Conservation (phyloP, 2,113 vertebrate genomes). For the Geococcyx californianus region DNA sequence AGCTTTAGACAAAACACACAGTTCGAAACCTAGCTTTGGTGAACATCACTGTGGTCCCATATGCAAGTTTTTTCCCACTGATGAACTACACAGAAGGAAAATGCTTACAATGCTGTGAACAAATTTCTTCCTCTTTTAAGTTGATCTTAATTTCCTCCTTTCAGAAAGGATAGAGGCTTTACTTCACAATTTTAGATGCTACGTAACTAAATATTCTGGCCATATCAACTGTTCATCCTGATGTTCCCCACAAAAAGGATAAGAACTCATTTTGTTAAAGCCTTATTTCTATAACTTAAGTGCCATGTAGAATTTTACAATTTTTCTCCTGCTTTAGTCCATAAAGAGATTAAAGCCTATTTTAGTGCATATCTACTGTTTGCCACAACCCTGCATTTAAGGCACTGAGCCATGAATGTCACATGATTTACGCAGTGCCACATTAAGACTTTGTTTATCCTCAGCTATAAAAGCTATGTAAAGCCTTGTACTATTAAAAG, state of each 20-base stretch:
- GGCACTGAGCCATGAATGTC: neutral
- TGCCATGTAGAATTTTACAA: neutral
- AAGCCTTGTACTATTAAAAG: neutral
- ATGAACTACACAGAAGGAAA: neutral
- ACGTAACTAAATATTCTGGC: neutral
- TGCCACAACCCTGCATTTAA: neutral
- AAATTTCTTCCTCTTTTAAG: neutral
- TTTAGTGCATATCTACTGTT: neutral
- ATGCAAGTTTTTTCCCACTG: neutral
- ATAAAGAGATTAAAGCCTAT: neutral
- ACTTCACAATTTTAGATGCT: constrained; percentile 5
- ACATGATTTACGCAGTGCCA: neutral
- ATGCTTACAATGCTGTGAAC: neutral
- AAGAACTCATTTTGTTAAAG: constrained; percentile 2
- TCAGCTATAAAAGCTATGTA: neutral
- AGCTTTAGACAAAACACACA: neutral
- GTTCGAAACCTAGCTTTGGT: neutral
- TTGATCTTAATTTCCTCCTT: neutral
- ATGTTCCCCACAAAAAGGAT: neutral
- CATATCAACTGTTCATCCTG: neutral
- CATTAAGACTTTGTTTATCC: neutral
- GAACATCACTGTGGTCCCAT: neutral
- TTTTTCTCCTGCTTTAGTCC: constrained; percentile 21
- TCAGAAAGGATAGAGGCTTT: neutral
- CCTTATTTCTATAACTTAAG: neutral